Conservation (phyloP, 2,797 vertebrate genomes). For the Halcyon leucocephala region DNA sequence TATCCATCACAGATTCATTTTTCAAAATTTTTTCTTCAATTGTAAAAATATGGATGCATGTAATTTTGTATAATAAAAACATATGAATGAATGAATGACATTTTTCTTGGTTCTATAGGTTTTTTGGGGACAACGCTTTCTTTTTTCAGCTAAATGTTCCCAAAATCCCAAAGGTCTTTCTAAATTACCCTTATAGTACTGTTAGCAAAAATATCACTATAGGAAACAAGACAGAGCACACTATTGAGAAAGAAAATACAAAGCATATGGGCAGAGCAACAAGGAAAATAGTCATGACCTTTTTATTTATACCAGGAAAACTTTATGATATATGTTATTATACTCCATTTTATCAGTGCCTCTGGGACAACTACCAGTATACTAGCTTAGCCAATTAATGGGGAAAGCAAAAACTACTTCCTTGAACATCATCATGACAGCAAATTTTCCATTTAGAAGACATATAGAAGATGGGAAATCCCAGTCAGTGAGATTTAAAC, state of each 20-base stretch:
- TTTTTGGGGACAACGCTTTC: background rate
- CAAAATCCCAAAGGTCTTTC: background rate
- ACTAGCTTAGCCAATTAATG: background rate
- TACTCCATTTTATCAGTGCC: background rate
- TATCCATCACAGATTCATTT: background rate
- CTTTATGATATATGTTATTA: background rate
- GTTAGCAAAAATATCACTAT: background rate
- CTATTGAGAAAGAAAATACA: background rate
- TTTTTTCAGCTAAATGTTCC: background rate
- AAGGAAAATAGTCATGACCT: background rate
- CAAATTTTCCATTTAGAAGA: background rate
- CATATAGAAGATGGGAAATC: background rate
- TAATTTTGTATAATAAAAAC: background rate
- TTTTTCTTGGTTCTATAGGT: background rate
- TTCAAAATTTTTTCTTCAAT: constrained; percentile 13
- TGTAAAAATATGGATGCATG: background rate
- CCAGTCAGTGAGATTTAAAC: background rate
- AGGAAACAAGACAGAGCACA: background rate
- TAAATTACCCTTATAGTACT: background rate
- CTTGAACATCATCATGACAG: background rate
- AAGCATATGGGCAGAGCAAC: background rate
- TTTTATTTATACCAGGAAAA: background rate
- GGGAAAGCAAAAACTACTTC: background rate
- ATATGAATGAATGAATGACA: background rate
- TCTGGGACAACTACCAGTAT: background rate